Conservation (phyloP, 2,113 vertebrate species). For the Phocoena phocoena region DNA sequence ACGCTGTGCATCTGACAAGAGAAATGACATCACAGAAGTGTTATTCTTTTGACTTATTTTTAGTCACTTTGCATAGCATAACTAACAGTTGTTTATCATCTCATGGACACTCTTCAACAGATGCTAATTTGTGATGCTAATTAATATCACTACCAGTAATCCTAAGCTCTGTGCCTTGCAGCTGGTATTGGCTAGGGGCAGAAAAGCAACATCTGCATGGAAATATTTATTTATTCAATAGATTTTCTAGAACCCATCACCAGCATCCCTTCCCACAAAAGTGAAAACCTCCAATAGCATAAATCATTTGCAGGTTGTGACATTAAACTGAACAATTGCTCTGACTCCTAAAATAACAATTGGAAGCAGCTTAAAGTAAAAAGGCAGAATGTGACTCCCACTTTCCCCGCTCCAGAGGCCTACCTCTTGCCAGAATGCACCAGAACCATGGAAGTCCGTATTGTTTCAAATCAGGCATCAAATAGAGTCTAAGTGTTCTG, state of each 20-base stretch:
- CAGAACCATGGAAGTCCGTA: background rate
- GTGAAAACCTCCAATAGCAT: constrained; percentile 13
- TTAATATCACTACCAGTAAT: constrained; percentile 70
- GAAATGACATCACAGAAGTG: constrained; percentile 38
- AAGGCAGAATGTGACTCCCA: background rate
- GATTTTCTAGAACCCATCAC: constrained; percentile 54
- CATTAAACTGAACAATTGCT: background rate
- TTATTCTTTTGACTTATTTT: constrained; percentile 74
- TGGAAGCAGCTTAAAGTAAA: constrained; percentile 57
- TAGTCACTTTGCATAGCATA: constrained; percentile 32
- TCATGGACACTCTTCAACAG: constrained; percentile 61
- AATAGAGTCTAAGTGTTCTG: background rate
- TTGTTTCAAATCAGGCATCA: background rate
- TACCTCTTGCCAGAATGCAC: background rate
- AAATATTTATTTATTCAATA: constrained; percentile 68
- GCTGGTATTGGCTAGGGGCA: constrained; percentile 62
- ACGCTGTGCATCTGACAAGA: constrained; percentile 40
- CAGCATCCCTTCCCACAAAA: constrained; percentile 39
- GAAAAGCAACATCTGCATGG: constrained; percentile 68
- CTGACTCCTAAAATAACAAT: background rate
- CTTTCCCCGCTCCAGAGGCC: background rate
- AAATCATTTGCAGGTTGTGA: constrained; percentile 31
- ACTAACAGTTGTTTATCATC: constrained; percentile 68
- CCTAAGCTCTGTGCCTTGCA: constrained; percentile 50
- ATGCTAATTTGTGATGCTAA: constrained; percentile 63